Conservation (phyloP, 1,140 invertebrate genomes). For the Drosophila dunni region DNA sequence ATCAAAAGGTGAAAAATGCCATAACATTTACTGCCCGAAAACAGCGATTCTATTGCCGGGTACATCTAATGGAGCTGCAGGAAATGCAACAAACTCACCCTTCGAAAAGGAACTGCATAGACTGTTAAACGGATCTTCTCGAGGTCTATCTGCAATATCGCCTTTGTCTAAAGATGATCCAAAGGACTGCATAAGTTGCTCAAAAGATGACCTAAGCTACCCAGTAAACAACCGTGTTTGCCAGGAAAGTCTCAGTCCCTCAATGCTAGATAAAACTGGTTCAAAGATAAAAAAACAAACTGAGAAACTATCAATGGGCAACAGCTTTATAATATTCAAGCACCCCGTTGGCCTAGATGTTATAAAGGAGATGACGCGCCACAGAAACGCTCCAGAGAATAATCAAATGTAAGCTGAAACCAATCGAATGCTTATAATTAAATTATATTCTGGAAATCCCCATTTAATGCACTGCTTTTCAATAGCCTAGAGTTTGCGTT, state of each 20-base stretch:
- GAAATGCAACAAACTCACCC: slow-evolving; percentile 85
- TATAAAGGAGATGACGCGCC: slow-evolving; percentile 84
- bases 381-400: slow-evolving; percentile 83
- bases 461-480: background rate
- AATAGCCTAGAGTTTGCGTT: slow-evolving; percentile 18
- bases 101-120: slow-evolving; percentile 91
- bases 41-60: slow-evolving; percentile 9
- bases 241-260: slow-evolving; percentile 7
- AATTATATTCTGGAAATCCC: background rate
- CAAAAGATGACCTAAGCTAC: slow-evolving; percentile 69
- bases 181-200: slow-evolving; percentile 75
- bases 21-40: slow-evolving; percentile 87
- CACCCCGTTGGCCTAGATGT: slow-evolving; percentile 84
- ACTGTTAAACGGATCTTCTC: slow-evolving; percentile 87
- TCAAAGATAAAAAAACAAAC: slow-evolving; percentile 74
- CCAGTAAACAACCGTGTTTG: slow-evolving; percentile 69
- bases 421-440: background rate
- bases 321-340: slow-evolving; percentile 82
- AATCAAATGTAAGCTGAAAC: slow-evolving; percentile 82
- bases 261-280: slow-evolving; percentile 41
- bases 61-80: slow-evolving; percentile 1
- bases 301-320: slow-evolving; percentile 74
- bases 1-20: slow-evolving; percentile 87
- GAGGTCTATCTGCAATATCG: slow-evolving; percentile 44
- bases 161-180: slow-evolving; percentile 45